These are phyloP conservation scores for Drosophila flavopinicola DNA, from an alignment of 2,888 invertebrate species.

Conservation along the genomic window DNA sequence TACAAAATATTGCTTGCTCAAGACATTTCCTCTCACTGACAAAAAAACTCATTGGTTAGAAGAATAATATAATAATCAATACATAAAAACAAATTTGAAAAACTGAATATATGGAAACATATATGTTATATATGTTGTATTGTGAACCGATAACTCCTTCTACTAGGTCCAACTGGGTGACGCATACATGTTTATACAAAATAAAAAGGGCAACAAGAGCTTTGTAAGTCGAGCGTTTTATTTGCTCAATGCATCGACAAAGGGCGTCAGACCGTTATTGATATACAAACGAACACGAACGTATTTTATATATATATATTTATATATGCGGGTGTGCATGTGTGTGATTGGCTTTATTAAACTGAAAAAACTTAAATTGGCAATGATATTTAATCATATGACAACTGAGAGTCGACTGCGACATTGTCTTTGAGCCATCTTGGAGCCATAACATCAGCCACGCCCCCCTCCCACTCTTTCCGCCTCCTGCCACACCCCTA, in stretches of 20 bases:
- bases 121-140: too few species aligned
- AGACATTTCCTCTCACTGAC: too few species aligned
- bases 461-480: neutral
- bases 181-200: constrained; percentile 17
- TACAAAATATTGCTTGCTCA: too few species aligned
- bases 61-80: neutral
- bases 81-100: too few species aligned
- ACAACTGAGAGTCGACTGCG: constrained; percentile 16
- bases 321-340: neutral
- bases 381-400: constrained; percentile 45
- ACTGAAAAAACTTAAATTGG: constrained; percentile 40
- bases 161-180: constrained; percentile 7
- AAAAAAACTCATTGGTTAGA: too few species aligned
- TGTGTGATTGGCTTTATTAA: neutral
- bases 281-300: constrained; percentile 29
- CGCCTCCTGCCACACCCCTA: neutral
- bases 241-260: constrained; percentile 48
- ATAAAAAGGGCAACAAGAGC: constrained; percentile 19
- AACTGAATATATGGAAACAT: neutral
- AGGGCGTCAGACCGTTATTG: constrained; percentile 41
- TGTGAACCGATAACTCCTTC: too few species aligned
- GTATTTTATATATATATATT: neutral
- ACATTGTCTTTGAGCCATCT: constrained; percentile 10
- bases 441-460: neutral
- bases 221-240: constrained; percentile 23